These are phyloP conservation scores for Boloria euphrosyne DNA, from an alignment of 2,888 invertebrate species.

Conservation along the genomic window DNA sequence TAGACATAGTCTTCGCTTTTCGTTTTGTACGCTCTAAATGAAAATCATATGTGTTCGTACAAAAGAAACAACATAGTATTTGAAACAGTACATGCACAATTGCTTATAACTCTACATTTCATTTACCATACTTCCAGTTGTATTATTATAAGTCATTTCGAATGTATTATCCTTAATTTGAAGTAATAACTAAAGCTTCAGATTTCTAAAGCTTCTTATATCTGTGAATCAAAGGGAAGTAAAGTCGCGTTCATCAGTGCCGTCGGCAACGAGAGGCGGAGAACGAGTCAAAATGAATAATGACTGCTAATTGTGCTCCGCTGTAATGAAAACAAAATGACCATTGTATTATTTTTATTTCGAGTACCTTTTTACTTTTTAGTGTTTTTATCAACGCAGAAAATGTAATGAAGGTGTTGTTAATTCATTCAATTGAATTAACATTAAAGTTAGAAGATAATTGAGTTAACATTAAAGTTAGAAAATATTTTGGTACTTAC, in stretches of 20 bases:
- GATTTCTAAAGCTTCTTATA: conserved; percentile 19
- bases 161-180: conserved; percentile 15
- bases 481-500: no score
- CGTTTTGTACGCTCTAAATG: no score
- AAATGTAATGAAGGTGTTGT: not conserved
- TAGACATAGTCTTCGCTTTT: no score
- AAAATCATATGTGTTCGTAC: no score
- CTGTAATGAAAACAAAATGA: conserved; percentile 36
- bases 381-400: conserved; percentile 1
- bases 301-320: conserved; percentile 34
- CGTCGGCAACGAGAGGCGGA: conserved; percentile 34
- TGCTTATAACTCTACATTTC: not conserved
- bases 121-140: not conserved
- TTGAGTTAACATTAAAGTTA: no score
- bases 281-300: conserved; percentile 34
- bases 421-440: no score
- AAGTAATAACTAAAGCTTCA: conserved; percentile 18
- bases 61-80: no score
- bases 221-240: conserved; percentile 20
- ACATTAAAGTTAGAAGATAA: no score
- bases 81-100: no score
- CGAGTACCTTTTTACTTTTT: conserved; percentile 3
- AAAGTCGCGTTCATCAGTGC: conserved; percentile 35
- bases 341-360: conserved; percentile 30
- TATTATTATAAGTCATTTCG: conserved; percentile 8